phyloP scores from a whole-genome alignment of 2,113 vertebrate species.

The Oreochromis aureus region DNA sequence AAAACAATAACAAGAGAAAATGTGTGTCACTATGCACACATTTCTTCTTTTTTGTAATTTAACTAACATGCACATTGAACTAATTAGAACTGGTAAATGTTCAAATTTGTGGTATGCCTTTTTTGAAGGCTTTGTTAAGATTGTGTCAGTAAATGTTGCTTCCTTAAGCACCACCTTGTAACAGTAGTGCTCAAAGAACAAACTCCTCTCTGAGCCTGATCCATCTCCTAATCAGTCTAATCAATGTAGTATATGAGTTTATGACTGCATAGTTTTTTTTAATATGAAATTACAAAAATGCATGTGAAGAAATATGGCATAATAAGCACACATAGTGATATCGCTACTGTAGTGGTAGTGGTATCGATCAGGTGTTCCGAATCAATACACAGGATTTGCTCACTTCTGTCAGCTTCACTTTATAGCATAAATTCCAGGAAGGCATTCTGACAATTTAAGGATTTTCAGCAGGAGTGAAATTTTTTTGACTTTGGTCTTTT shows the following conservation, averaged over 20 bases:
- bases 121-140: not conserved
- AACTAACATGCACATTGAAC: not conserved
- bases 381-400: not conserved
- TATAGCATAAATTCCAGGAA: not conserved
- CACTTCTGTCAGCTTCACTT: not conserved
- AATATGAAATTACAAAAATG: not conserved
- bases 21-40: not conserved
- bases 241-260: not conserved
- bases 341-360: not conserved
- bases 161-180: not conserved
- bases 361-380: not conserved
- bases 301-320: not conserved
- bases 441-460: not conserved
- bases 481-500: not conserved
- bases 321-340: not conserved
- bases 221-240: not conserved
- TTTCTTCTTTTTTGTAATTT: not conserved
- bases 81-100: not conserved
- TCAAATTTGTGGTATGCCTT: accelerated
- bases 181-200: not conserved
- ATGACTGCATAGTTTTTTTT: accelerated
- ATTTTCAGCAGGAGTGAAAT: not conserved
- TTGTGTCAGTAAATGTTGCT: not conserved
- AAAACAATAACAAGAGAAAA: not conserved
- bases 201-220: not conserved